Conservation (phyloP, 2,113 vertebrate genomes). For the Stigmatopora argus region DNA sequence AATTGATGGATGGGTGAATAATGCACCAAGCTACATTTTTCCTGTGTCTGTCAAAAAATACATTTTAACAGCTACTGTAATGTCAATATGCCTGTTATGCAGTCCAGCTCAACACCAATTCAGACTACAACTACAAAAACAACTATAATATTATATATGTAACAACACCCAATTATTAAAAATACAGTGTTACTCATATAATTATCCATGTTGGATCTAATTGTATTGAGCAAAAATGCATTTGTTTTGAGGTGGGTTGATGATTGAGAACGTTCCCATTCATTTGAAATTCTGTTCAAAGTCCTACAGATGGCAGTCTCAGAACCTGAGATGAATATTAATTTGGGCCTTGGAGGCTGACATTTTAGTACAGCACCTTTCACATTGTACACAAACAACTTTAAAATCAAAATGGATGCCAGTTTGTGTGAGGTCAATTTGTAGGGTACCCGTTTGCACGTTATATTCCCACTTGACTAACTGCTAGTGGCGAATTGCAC, state of each 20-base stretch:
- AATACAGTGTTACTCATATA: neutral
- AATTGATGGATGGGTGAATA: neutral
- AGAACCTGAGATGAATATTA: constrained; percentile 41
- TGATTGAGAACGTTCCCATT: neutral
- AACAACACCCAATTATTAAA: neutral
- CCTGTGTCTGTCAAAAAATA: neutral
- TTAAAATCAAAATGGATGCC: neutral
- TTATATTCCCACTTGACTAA: neutral
- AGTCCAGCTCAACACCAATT: neutral
- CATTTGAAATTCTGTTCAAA: constrained; percentile 49
- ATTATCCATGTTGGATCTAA: neutral
- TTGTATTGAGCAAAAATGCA: neutral
- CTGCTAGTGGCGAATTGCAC: neutral
- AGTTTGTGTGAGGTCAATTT: neutral
- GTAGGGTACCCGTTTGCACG: neutral
- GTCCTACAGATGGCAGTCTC: constrained; percentile 70
- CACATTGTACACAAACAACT: constrained; percentile 1
- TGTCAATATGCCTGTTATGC: neutral
- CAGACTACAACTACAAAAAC: neutral
- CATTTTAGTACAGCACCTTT: neutral
- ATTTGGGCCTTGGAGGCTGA: constrained; percentile 10
- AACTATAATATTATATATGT: neutral
- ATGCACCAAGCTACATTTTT: neutral
- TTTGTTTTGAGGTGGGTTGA: neutral
- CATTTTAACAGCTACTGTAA: neutral